These are phyloP conservation scores for Urocyon cinereoargenteus DNA, from an alignment of 2,797 vertebrate species.

Conservation along the genomic window DNA sequence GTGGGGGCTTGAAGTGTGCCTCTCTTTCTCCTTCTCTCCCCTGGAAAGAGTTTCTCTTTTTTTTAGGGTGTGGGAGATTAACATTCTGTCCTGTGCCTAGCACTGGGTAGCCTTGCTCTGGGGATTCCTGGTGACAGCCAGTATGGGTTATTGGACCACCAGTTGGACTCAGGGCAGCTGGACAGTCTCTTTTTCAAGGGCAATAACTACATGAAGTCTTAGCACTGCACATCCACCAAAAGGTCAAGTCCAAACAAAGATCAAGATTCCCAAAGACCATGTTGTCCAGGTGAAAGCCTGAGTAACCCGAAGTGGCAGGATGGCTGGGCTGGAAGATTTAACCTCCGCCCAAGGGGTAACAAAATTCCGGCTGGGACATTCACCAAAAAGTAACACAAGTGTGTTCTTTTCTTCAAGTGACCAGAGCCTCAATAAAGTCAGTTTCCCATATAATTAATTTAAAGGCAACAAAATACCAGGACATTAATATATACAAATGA, in stretches of 20 bases:
- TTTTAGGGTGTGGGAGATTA: not conserved
- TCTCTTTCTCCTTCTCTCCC: not conserved
- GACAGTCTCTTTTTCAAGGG: not conserved
- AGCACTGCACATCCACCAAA: not conserved
- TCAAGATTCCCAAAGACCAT: not conserved
- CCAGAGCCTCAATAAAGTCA: not conserved
- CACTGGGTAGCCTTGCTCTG: not conserved
- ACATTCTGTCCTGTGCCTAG: not conserved
- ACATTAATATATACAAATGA: conserved; percentile 19
- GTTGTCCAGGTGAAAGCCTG: not conserved
- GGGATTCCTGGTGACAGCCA: not conserved
- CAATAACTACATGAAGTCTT: not conserved
- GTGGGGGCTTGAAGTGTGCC: not conserved
- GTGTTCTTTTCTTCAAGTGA: conserved; percentile 30
- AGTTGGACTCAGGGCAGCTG: not conserved
- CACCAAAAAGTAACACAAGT: not conserved
- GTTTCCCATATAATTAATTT: conserved; percentile 54
- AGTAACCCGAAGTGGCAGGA: not conserved
- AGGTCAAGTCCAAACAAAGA: not conserved
- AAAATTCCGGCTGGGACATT: not conserved
- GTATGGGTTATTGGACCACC: not conserved
- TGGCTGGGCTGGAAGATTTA: not conserved
- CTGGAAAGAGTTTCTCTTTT: not conserved
- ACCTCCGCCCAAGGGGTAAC: not conserved
- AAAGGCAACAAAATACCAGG: conserved; percentile 39